phyloP scores from a whole-genome alignment of 2,113 vertebrate species.

The Astatotilapia flaviijosephi region DNA sequence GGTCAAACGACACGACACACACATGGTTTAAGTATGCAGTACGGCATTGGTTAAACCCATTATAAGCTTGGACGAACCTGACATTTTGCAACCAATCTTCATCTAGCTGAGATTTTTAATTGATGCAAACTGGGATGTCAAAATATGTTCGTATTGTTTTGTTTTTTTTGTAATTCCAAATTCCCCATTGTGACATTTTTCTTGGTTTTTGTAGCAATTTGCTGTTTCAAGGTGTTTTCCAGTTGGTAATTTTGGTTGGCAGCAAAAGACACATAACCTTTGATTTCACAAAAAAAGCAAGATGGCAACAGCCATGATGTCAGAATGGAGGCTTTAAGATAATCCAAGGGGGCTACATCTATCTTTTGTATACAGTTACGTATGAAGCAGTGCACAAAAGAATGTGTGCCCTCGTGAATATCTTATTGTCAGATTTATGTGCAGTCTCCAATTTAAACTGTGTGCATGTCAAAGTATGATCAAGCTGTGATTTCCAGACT shows the following conservation, averaged over 20 bases:
- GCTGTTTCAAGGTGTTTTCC: background rate
- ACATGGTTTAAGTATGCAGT: background rate
- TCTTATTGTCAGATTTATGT: background rate
- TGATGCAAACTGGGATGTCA: background rate
- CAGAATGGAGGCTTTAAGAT: background rate
- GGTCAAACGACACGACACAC: background rate
- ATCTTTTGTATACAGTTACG: background rate
- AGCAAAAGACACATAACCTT: background rate
- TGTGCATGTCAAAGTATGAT: background rate
- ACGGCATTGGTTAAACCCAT: background rate
- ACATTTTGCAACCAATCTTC: background rate
- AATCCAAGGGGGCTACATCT: background rate
- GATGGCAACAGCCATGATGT: background rate
- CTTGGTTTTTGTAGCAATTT: background rate
- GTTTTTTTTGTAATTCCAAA: background rate
- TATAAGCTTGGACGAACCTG: background rate
- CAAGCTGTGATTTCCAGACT: background rate
- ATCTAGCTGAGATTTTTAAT: background rate
- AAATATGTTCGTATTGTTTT: accelerated
- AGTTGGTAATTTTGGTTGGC: background rate
- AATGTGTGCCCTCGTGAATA: background rate
- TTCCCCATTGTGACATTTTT: background rate
- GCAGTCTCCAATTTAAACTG: background rate
- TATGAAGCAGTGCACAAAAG: background rate
- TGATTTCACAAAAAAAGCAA: background rate